These are phyloP conservation scores for Sphaerophoria rueppellii DNA, from an alignment of 2,888 invertebrate genomes.

Conservation along the genomic window DNA sequence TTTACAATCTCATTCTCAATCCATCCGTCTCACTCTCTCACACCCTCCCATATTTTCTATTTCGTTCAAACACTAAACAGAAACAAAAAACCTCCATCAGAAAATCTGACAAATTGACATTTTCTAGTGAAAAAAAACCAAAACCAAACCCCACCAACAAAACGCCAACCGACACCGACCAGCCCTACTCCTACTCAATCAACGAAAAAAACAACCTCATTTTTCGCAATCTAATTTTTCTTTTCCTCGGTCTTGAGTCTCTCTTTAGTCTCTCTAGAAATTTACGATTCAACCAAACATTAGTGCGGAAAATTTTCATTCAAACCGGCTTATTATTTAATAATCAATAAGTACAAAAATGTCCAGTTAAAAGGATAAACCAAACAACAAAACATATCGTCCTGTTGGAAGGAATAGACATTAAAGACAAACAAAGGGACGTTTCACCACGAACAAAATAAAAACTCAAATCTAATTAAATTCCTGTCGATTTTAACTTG, in stretches of 20 bases:
- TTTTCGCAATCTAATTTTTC: slow-evolving; percentile 16
- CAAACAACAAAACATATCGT: not conserved
- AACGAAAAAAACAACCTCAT: not conserved
- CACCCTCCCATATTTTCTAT: not conserved
- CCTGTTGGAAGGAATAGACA: not conserved
- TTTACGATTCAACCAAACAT: not conserved
- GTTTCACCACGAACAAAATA: not conserved
- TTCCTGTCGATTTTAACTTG: not conserved
- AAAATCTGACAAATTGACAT: slow-evolving; percentile 6
- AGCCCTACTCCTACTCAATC: too few relatives aligned
- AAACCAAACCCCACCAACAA: not conserved
- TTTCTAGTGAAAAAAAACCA: not conserved
- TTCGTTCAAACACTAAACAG: not conserved
- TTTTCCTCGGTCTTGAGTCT: slow-evolving; percentile 19
- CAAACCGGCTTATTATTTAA: slow-evolving; percentile 27
- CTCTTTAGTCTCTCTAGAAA: slow-evolving; percentile 24
- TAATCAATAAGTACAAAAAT: not conserved
- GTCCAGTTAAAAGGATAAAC: not conserved
- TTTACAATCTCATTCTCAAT: not conserved
- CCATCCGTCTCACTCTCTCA: not conserved
- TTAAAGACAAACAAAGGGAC: slow-evolving; percentile 17
- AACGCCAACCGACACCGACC: not conserved
- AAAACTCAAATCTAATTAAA: slow-evolving; percentile 17
- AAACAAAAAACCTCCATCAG: not conserved
- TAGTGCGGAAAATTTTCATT: slow-evolving; percentile 1